These are phyloP conservation scores for Pseudotriccus pelzelni DNA, from an alignment of 2,797 vertebrate genomes.

Conservation along the genomic window DNA sequence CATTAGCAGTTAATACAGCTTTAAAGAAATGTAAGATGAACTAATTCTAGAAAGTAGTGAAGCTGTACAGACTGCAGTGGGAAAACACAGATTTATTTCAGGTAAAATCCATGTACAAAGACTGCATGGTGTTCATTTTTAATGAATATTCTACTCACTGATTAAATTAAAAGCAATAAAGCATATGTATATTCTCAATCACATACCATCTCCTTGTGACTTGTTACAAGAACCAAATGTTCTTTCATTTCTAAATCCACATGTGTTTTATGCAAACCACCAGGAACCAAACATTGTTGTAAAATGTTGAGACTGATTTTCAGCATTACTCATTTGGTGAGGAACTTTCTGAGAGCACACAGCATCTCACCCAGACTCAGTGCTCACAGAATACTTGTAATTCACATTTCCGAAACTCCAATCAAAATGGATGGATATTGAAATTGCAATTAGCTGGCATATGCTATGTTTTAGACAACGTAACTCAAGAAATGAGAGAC, in stretches of 20 bases:
- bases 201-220: not conserved
- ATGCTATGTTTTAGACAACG: not conserved
- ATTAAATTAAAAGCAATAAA: constrained; percentile 43
- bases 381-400: not conserved
- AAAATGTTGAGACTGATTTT: constrained; percentile 2
- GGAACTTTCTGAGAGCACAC: not conserved
- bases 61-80: not conserved
- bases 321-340: not conserved
- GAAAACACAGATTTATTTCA: not conserved
- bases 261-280: constrained; percentile 20
- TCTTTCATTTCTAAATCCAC: not conserved
- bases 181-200: not conserved
- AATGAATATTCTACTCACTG: constrained; percentile 12
- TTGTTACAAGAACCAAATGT: constrained; percentile 32
- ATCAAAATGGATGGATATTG: not conserved
- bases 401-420: not conserved
- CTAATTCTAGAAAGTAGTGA: not conserved
- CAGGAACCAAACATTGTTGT: constrained; percentile 1
- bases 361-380: not conserved
- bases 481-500: not conserved
- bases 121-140: not conserved
- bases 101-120: not conserved
- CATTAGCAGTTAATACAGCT: not conserved
- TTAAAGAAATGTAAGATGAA: not conserved
- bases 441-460: not conserved